Conservation (phyloP, 2,113 vertebrate species). For the Nerophis lumbriciformis region DNA sequence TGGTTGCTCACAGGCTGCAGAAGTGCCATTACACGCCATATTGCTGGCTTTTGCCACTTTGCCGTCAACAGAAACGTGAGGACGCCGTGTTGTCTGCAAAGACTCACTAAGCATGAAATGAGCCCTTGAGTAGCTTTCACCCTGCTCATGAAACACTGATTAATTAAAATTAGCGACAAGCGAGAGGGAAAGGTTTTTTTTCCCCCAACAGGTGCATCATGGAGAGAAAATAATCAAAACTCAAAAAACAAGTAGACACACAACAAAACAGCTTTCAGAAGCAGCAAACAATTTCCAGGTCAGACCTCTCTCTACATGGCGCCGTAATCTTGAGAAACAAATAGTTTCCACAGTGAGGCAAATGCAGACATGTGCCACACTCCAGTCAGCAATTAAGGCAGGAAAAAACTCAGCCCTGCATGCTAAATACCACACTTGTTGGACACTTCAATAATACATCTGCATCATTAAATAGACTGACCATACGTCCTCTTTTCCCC, state of each 20-base stretch:
- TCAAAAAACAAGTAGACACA: not conserved
- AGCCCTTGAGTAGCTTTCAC: constrained; percentile 37
- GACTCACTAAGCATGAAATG: constrained; percentile 44
- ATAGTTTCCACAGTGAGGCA: too few species aligned
- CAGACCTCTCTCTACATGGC: not conserved
- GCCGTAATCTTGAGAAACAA: too few species aligned
- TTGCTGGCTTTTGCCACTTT: constrained; percentile 38
- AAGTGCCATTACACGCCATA: constrained; percentile 37
- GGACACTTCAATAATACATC: too few species aligned
- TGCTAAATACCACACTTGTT: too few species aligned
- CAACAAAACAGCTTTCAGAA: not conserved
- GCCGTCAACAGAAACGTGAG: constrained; percentile 42
- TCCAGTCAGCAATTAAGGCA: too few species aligned
- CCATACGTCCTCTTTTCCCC: too few species aligned
- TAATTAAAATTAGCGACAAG: constrained; percentile 13
- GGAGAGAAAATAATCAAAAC: not conserved
- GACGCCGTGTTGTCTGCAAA: constrained; percentile 39
- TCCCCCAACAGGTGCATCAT: too few species aligned
- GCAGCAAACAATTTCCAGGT: not conserved
- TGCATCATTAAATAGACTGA: not conserved
- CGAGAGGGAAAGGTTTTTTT: not conserved
- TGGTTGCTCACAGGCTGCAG: constrained; percentile 37
- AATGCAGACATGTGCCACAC: too few species aligned
- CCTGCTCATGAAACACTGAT: constrained; percentile 33
- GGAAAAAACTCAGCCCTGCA: too few species aligned